These are phyloP conservation scores for Phyto melanocephala DNA, from an alignment of 2,888 invertebrate genomes.

Conservation along the genomic window DNA sequence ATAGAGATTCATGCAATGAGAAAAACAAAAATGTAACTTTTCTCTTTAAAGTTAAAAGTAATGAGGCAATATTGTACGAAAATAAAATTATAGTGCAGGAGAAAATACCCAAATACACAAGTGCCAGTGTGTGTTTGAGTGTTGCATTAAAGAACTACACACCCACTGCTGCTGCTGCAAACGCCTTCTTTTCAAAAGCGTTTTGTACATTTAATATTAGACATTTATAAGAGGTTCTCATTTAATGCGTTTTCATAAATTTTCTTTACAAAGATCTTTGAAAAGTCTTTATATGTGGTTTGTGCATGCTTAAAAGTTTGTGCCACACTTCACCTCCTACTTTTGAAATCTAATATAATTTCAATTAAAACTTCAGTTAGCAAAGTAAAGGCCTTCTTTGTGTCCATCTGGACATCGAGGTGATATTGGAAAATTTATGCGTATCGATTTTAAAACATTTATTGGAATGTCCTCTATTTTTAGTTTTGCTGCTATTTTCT, in stretches of 20 bases:
- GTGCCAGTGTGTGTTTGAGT: background rate
- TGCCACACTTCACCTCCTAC: slow-evolving; percentile 71
- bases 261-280: slow-evolving; percentile 16
- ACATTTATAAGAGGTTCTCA: background rate
- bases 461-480: slow-evolving; percentile 50
- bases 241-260: slow-evolving; percentile 61
- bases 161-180: slow-evolving; percentile 67
- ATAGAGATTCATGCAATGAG: background rate
- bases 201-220: slow-evolving; percentile 10
- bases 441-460: slow-evolving; percentile 55
- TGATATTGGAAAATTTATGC: slow-evolving; percentile 46
- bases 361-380: slow-evolving; percentile 54
- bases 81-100: slow-evolving; percentile 37
- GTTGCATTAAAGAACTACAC: slow-evolving; percentile 59
- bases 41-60: slow-evolving; percentile 43
- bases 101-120: background rate
- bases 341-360: slow-evolving; percentile 74
- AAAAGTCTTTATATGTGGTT: slow-evolving; percentile 34
- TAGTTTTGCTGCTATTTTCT: background rate
- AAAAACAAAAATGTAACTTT: too few relatives aligned
- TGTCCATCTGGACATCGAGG: background rate
- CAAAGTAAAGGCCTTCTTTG: background rate
- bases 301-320: slow-evolving; percentile 29
- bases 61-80: slow-evolving; percentile 45
- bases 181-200: slow-evolving; percentile 66